Evolutionary conservation across 2,113 vertebrate species (phyloP).

Genomic region (Lutjanus erythropterus): DNA sequence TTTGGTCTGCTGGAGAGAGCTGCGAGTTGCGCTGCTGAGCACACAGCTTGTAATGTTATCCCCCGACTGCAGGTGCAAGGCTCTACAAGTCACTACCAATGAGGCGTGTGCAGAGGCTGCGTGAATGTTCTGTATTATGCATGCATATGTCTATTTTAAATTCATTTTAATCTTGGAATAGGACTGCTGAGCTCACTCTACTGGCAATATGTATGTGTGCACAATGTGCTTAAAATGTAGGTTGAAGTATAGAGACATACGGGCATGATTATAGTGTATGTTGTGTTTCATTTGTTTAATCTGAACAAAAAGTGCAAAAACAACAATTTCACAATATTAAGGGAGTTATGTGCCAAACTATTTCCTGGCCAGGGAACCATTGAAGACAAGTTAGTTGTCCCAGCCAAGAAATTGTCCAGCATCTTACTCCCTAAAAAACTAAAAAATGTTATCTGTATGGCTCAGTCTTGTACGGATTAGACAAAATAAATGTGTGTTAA

Average conservation of each 20-base stretch:
- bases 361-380: neutral
- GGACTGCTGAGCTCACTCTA: neutral
- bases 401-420: neutral
- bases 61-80: constrained; percentile 73
- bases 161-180: constrained; percentile 6
- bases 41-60: constrained; percentile 62
- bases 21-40: constrained; percentile 45
- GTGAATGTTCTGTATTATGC: constrained; percentile 45
- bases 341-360: neutral
- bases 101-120: constrained; percentile 41
- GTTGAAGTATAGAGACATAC: neutral
- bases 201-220: neutral
- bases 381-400: neutral
- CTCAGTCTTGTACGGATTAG: neutral
- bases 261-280: neutral
- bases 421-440: neutral
- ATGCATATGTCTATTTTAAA: constrained; percentile 37
- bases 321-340: neutral
- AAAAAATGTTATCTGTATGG: neutral
- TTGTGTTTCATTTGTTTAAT: neutral
- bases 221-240: neutral
- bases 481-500: neutral
- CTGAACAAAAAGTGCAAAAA: neutral
- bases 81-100: constrained; percentile 32
- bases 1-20: constrained; percentile 58